Base-by-base conservation (phyloP, 2,113 vertebrate genomes). In the Cinclus mexicanus region DNA sequence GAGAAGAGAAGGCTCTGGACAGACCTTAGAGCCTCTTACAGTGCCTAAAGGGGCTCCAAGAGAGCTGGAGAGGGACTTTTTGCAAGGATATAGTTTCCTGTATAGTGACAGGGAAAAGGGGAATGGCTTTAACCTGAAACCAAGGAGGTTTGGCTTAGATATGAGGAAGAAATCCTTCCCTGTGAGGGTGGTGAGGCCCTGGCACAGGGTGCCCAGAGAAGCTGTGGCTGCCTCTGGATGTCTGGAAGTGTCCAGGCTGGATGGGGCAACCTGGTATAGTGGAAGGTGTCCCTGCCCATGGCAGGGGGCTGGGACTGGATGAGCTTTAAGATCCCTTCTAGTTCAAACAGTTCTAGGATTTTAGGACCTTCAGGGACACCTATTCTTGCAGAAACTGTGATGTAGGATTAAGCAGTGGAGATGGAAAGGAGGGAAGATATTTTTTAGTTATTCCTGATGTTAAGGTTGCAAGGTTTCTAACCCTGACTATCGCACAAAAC, bases 241-340 rank as follows among this genome's bases (percentile, higher is more conserved):
- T 33, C 46, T 82, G 69, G 15, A 0, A 67, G 15, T 46, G 60
- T 0, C 9, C 69, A 44, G 65, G 33, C 0, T 74, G 53, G 39
- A 53, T 0, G 0, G 16, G 11, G 20, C 7, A 46, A 0, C 24
- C 28, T 53, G n/a, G 61, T 3, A 3, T 0, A 7, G 39, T 7
- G 39, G 53, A 0, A 75, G 5, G 3, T 21, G 60, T 59, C n/a
- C 14, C 39, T 60, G 61, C 2, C 7, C 20, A 31, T 8, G 61
- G 46, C 42, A 37, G 37, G 5, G 8, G 8, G 11, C 12, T 18
- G 18, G 18, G 1, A 28, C 13, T 49, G 23, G 18, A 10, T 37
- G 19, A 2, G 4, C 33, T 52, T 49, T 28, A 16, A 50, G 18
- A 22, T 33, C 6, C 18, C 14, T 74, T 46, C 28, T 39, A 59